These are phyloP conservation scores for Cassiopea xamachana DNA, from an alignment of 30 jellyfish, hydroid and myxozoan genomes.

Conservation along the genomic window DNA sequence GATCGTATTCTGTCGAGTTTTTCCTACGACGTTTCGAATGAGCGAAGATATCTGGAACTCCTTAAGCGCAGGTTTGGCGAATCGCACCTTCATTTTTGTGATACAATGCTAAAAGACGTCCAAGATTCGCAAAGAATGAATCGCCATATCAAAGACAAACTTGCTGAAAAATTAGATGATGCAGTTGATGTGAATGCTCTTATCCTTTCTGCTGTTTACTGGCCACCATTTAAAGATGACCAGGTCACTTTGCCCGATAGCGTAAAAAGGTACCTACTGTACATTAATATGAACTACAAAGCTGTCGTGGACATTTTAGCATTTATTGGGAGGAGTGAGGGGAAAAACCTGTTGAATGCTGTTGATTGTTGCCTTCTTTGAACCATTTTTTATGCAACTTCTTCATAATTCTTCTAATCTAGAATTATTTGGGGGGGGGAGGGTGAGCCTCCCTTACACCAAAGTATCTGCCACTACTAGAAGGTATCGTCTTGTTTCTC, in stretches of 20 bases:
- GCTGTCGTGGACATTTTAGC: too few species aligned
- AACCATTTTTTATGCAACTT: too few species aligned
- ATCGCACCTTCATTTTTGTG: constrained; percentile 92
- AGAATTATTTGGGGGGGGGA: too few species aligned
- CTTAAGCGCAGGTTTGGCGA: constrained; percentile 97
- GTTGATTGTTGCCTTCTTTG: too few species aligned
- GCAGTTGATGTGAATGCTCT: constrained; percentile 84
- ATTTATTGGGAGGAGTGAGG: too few species aligned
- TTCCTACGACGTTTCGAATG: constrained; percentile 88
- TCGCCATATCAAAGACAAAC: constrained; percentile 84
- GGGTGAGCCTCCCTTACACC: too few species aligned
- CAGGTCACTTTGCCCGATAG: constrained; percentile 71
- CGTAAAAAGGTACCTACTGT: constrained; percentile 61
- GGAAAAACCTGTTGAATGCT: too few species aligned
- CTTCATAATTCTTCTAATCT: too few species aligned
- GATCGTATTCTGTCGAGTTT: constrained; percentile 83
- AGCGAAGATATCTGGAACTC: constrained; percentile 94
- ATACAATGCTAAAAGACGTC: constrained; percentile 93
- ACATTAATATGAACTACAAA: too few species aligned
- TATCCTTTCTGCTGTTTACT: constrained; percentile 84
- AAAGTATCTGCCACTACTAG: too few species aligned
- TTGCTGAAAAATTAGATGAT: constrained; percentile 27
- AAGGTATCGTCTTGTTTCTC: too few species aligned
- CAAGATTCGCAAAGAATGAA: constrained; percentile 98
- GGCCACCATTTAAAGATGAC: constrained; percentile 95